Percentiles rank a stretch among this genome's conserved stretches.
These are phyloP conservation scores for Fissipunctia ypsillon DNA, from an alignment of 2,888 invertebrate genomes.

Conservation along the genomic window DNA sequence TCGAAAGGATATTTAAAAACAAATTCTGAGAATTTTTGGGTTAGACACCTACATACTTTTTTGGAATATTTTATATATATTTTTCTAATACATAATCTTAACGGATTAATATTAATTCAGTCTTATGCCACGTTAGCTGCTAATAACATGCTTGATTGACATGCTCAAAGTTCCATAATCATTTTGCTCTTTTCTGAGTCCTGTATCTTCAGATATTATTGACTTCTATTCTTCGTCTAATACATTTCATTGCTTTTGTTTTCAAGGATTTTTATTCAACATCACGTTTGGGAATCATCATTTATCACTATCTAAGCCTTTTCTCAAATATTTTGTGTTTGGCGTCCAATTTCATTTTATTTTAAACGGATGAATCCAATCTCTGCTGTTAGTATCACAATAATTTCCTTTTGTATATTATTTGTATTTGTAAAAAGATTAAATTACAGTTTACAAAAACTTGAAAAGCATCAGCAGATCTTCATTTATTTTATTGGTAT, in stretches of 20 bases:
- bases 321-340: neutral
- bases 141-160: neutral
- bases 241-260: neutral
- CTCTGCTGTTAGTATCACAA: neutral
- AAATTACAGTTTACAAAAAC: constrained; percentile 1
- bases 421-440: constrained; percentile 14
- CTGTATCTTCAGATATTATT: neutral
- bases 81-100: neutral
- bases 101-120: neutral
- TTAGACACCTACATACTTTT: neutral
- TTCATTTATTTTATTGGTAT: constrained; percentile 24
- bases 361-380: neutral
- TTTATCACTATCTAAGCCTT: neutral
- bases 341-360: neutral
- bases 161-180: neutral
- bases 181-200: neutral
- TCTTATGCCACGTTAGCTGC: neutral
- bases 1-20: neutral
- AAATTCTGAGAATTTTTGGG: neutral
- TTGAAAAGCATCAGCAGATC: neutral
- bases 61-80: neutral
- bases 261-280: neutral
- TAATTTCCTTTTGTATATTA: neutral
- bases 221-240: neutral
- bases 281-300: neutral